Evolutionary conservation across 2,797 vertebrate genomes (phyloP).

Genomic region (Etheostoma perlongum): DNA sequence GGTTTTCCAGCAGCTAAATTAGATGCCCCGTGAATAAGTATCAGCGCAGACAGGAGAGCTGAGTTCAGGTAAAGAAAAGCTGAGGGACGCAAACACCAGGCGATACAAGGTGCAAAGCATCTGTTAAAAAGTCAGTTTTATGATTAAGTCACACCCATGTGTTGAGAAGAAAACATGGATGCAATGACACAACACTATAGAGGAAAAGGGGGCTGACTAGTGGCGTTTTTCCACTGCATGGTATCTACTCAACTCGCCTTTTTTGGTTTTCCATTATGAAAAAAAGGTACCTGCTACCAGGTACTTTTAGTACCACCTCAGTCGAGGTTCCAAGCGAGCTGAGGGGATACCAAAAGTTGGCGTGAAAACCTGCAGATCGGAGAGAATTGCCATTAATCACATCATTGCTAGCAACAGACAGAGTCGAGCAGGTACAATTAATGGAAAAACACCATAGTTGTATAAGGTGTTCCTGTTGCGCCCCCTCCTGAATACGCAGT

Average conservation of each 20-base stretch:
- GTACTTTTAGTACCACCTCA: too few species aligned
- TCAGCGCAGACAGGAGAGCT: neutral
- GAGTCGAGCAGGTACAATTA: too few species aligned
- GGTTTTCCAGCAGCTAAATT: neutral
- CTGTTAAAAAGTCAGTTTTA: neutral
- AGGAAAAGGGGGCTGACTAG: neutral
- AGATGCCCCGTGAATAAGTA: neutral
- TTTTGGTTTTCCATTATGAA: too few species aligned
- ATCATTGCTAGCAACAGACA: too few species aligned
- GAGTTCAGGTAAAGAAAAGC: neutral
- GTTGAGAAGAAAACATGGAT: neutral
- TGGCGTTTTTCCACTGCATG: too few species aligned
- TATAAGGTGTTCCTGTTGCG: neutral
- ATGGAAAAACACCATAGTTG: neutral
- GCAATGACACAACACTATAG: neutral
- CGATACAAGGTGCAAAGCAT: neutral
- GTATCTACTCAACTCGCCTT: too few species aligned
- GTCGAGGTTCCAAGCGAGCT: too few species aligned
- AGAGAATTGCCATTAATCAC: too few species aligned
- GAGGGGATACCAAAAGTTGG: too few species aligned
- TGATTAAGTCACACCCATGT: neutral
- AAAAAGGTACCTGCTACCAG: too few species aligned
- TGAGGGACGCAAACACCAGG: neutral
- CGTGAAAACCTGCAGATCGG: too few species aligned
- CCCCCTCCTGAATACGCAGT: constrained; percentile 7